Conservation (phyloP, 2,888 invertebrate species). For the Drosophila bunnanda region DNA sequence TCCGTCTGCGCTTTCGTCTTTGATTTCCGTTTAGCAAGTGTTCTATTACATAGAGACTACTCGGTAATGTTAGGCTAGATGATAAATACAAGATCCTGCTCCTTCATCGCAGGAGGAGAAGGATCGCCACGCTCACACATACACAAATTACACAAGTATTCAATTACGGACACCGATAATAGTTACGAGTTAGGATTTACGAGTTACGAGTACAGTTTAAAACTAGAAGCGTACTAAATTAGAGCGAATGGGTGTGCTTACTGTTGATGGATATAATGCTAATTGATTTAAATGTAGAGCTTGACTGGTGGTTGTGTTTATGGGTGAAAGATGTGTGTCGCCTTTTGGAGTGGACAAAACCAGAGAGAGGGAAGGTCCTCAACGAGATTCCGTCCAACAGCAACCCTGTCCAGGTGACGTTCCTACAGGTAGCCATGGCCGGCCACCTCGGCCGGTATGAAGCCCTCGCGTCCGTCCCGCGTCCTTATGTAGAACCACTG, state of each 20-base stretch:
- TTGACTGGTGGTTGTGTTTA: conserved; percentile 44
- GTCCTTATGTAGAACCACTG: conserved; percentile 92
- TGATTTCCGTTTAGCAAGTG: conserved; percentile 65
- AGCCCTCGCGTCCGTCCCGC: conserved; percentile 89
- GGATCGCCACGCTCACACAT: conserved; percentile 46
- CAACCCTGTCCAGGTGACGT: neutral
- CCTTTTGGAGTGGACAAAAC: neutral
- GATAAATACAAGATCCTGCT: conserved; percentile 30
- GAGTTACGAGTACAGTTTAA: conserved; percentile 33
- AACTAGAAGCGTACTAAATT: conserved; percentile 52
- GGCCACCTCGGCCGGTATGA: conserved; percentile 91
- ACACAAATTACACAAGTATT: conserved; percentile 26
- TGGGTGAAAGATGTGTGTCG: conserved; percentile 2
- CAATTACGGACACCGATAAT: conserved; percentile 38
- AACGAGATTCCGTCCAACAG: neutral
- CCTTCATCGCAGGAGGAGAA: neutral
- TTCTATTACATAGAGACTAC: conserved; percentile 49
- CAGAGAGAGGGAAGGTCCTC: neutral
- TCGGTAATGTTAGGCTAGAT: conserved; percentile 53
- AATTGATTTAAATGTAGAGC: conserved; percentile 38
- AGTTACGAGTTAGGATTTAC: conserved; percentile 10
- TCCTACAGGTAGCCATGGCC: conserved; percentile 90
- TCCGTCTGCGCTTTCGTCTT: conserved; percentile 55
- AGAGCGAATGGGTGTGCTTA: conserved; percentile 28
- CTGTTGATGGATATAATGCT: conserved; percentile 25